These are phyloP conservation scores for Agrotis segetum DNA, from an alignment of 2,888 invertebrate species.

Conservation along the genomic window DNA sequence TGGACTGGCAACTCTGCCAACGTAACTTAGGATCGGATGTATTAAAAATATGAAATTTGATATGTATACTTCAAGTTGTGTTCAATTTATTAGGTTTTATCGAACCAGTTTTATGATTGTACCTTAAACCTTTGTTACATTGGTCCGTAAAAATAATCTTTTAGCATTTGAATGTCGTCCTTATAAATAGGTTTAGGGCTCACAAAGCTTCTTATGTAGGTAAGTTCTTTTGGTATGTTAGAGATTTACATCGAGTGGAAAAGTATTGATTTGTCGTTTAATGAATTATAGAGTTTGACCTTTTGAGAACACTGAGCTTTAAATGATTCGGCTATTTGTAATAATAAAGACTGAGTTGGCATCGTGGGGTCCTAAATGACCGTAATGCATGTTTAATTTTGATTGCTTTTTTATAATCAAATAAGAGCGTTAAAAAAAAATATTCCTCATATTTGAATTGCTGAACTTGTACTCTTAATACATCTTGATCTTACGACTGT, in stretches of 20 bases:
- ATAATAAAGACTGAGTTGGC: no score
- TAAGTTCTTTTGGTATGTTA: slow-evolving; percentile 20
- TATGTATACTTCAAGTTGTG: slow-evolving; percentile 42
- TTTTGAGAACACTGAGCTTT: neutral
- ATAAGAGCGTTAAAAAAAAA: no score
- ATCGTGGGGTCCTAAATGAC: no score
- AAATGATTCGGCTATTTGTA: neutral
- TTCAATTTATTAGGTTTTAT: slow-evolving; percentile 56
- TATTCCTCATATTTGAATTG: no score
- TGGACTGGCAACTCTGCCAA: slow-evolving; percentile 52
- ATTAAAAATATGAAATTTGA: slow-evolving; percentile 59
- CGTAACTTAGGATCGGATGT: slow-evolving; percentile 55
- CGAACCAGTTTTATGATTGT: slow-evolving; percentile 47
- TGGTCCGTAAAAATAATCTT: slow-evolving; percentile 55
- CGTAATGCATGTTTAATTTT: no score
- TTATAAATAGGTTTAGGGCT: slow-evolving; percentile 41
- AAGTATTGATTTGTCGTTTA: neutral
- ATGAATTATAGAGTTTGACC: neutral
- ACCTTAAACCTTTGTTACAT: slow-evolving; percentile 37
- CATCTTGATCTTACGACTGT: no score
- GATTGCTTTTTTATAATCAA: no score
- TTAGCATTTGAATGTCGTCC: slow-evolving; percentile 49
- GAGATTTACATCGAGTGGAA: slow-evolving; percentile 5
- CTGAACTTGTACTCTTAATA: no score
- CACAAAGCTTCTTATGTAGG: slow-evolving; percentile 10